phyloP scores from a whole-genome alignment of 2,888 invertebrate genomes.

The Cephus rjabovi region DNA sequence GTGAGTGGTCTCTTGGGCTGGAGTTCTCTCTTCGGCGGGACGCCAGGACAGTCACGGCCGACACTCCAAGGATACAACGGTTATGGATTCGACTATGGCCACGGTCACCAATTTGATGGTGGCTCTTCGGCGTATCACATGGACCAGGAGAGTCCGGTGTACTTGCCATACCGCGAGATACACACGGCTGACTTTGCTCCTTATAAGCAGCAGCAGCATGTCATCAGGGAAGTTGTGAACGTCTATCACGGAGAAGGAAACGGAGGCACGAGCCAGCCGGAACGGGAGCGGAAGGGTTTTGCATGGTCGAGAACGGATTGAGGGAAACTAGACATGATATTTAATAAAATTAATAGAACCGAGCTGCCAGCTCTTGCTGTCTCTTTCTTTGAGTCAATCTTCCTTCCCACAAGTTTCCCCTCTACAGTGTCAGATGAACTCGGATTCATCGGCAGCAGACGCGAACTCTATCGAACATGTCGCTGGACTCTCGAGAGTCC shows the following conservation, averaged over 20 bases:
- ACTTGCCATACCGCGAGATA: slow-evolving; percentile 39
- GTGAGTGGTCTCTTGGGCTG: slow-evolving; percentile 77
- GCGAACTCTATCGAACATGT: too few relatives aligned
- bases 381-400: too few relatives aligned
- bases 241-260: slow-evolving; percentile 51
- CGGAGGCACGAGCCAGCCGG: slow-evolving; percentile 28
- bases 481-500: too few relatives aligned
- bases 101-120: slow-evolving; percentile 22
- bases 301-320: slow-evolving; percentile 48
- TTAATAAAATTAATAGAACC: too few relatives aligned
- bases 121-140: slow-evolving; percentile 34
- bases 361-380: too few relatives aligned
- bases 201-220: slow-evolving; percentile 48
- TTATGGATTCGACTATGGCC: slow-evolving; percentile 25
- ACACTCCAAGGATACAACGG: slow-evolving; percentile 28
- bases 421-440: too few relatives aligned
- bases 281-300: slow-evolving; percentile 48
- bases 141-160: slow-evolving; percentile 29
- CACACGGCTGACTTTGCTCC: slow-evolving; percentile 33
- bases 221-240: slow-evolving; percentile 59
- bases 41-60: slow-evolving; percentile 52
- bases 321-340: slow-evolving; percentile 8
- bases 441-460: too few relatives aligned
- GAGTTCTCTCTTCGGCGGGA: slow-evolving; percentile 62
- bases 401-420: too few relatives aligned